These are phyloP conservation scores for Saturnia japonica DNA, from an alignment of 2,888 invertebrate genomes.

Conservation along the genomic window DNA sequence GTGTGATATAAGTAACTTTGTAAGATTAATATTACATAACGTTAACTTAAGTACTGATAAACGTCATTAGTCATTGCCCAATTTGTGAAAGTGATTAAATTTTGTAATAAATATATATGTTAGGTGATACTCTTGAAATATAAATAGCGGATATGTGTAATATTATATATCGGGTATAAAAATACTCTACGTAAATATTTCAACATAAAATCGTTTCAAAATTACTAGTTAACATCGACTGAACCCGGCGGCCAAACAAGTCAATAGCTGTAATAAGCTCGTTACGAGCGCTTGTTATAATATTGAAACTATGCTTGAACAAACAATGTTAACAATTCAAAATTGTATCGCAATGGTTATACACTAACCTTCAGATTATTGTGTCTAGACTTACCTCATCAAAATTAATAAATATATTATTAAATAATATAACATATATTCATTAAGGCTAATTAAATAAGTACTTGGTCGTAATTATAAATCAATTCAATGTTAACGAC, in stretches of 20 bases:
- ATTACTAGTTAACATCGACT: constrained; percentile 53
- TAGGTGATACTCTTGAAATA: constrained; percentile 1
- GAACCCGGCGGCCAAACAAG: constrained; percentile 52
- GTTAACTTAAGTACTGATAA: background rate
- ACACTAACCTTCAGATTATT: constrained; percentile 25
- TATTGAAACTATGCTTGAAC: constrained; percentile 20
- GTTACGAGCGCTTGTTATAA: constrained; percentile 32
- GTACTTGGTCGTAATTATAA: background rate
- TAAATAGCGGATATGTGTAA: constrained; percentile 12
- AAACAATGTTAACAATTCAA: constrained; percentile 21
- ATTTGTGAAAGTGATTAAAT: background rate
- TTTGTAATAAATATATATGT: background rate
- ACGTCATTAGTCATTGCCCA: background rate
- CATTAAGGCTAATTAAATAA: background rate
- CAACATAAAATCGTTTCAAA: constrained; percentile 48
- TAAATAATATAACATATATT: too few relatives aligned
- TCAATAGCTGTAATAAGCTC: constrained; percentile 52
- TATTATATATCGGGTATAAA: constrained; percentile 6
- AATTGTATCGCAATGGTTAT: constrained; percentile 19
- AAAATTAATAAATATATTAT: background rate
- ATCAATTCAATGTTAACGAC: background rate
- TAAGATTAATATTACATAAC: background rate
- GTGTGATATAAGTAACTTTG: background rate
- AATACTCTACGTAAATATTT: constrained; percentile 13
- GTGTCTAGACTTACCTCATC: constrained; percentile 35